These are phyloP conservation scores for Plutomurus gul DNA, from an alignment of 1,140 invertebrate genomes.

Conservation along the genomic window DNA sequence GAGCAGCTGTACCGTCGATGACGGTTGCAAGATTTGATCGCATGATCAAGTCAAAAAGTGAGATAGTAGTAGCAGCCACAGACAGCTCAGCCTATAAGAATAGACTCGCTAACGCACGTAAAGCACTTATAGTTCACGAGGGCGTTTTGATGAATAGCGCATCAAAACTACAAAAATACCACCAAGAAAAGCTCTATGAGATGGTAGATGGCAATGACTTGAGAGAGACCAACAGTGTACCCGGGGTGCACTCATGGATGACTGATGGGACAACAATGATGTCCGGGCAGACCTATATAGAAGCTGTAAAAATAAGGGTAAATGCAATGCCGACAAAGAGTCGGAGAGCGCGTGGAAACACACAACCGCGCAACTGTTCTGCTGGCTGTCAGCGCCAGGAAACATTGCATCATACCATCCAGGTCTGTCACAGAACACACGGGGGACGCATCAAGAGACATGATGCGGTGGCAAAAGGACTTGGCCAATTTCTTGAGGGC, in stretches of 20 bases:
- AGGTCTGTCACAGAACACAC: slow-evolving; percentile 57
- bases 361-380: neutral
- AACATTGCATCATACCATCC: slow-evolving; percentile 57
- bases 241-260: neutral
- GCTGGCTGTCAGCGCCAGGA: slow-evolving; percentile 48
- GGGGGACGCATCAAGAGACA: slow-evolving; percentile 56
- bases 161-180: neutral
- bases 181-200: neutral
- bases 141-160: neutral
- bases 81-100: neutral
- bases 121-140: neutral
- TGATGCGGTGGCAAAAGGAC: slow-evolving; percentile 50
- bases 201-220: neutral
- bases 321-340: neutral
- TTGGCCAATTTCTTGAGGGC: neutral
- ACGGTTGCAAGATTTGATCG: neutral
- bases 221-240: neutral
- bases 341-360: neutral
- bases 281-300: neutral
- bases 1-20: neutral
- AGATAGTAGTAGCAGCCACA: neutral
- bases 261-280: neutral
- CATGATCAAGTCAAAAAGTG: neutral
- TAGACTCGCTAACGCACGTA: neutral
- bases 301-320: neutral